A percentile compares a stretch with the other conserved stretches of the same genome.
Conservation (phyloP, 2,797 vertebrate species). For the Holocentrus rufus region DNA sequence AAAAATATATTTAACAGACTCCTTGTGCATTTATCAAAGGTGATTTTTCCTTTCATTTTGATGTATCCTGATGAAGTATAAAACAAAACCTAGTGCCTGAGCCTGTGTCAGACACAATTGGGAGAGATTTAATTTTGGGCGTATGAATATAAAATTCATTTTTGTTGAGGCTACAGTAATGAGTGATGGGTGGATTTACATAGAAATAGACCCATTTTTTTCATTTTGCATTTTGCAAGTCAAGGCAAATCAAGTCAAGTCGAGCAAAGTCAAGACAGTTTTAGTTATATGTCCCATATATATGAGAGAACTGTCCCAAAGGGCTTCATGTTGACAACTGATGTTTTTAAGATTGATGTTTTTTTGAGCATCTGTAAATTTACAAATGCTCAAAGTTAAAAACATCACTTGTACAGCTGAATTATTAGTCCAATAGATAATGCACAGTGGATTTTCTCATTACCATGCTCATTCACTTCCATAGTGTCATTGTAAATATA, state of each 20-base stretch:
- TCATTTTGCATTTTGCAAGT: constrained; percentile 6
- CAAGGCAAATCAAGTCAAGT: no score
- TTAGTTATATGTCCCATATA: no score
- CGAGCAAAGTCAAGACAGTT: no score
- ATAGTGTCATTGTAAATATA: not conserved
- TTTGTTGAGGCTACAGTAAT: constrained; percentile 22
- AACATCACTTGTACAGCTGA: constrained; percentile 18
- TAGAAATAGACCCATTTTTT: constrained; percentile 13
- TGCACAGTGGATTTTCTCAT: not conserved
- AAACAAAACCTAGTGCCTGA: not conserved
- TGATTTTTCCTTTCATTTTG: not conserved
- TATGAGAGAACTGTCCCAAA: no score
- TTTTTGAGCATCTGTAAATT: no score
- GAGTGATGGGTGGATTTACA: constrained; percentile 25
- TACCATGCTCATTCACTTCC: not conserved
- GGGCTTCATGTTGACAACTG: no score
- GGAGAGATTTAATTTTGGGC: constrained; percentile 30
- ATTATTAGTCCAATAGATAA: constrained; percentile 3
- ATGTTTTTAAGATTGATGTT: no score
- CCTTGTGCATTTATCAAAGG: not conserved
- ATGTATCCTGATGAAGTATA: constrained; percentile 16
- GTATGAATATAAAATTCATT: constrained; percentile 31
- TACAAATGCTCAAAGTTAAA: constrained; percentile 11
- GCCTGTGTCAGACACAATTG: constrained; percentile 30
- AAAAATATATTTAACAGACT: not conserved